phyloP scores from a whole-genome alignment of 2,888 invertebrate species.

The Argynnis bischoffii region DNA sequence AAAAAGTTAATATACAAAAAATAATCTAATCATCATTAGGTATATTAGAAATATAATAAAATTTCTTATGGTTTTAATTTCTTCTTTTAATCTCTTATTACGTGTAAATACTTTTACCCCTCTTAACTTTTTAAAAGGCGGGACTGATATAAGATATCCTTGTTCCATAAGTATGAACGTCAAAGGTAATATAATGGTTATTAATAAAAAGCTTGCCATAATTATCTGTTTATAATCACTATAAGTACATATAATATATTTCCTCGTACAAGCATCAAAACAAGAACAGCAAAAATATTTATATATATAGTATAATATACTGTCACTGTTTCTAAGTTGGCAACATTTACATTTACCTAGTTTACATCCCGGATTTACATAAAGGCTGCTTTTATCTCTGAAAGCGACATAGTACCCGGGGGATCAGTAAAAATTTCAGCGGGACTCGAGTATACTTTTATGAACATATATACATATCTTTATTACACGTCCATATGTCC shows the following conservation, averaged over 20 bases:
- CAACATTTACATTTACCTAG: constrained; percentile 27
- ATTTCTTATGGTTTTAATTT: too few species aligned
- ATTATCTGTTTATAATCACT: too few species aligned
- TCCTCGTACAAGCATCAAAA: too few species aligned
- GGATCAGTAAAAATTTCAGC: constrained; percentile 45
- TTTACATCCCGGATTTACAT: constrained; percentile 44
- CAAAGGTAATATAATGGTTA: constrained; percentile 11
- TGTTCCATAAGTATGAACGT: constrained; percentile 2
- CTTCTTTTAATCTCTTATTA: constrained; percentile 2
- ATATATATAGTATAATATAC: neutral
- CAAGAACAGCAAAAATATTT: too few species aligned
- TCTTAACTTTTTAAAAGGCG: constrained; percentile 3
- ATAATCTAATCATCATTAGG: too few species aligned
- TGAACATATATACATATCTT: constrained; percentile 13
- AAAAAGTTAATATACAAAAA: too few species aligned
- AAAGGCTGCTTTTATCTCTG: constrained; percentile 44
- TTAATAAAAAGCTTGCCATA: neutral
- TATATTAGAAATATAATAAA: too few species aligned
- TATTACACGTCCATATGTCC: constrained; percentile 7
- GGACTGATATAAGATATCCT: constrained; percentile 5
- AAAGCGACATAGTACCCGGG: constrained; percentile 40
- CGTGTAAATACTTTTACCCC: neutral
- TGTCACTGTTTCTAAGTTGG: constrained; percentile 15
- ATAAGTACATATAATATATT: too few species aligned
- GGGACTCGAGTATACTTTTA: constrained; percentile 39